Evolutionary conservation across 2,888 invertebrate species (phyloP).

Genomic region (Calliphora vomitoria): DNA sequence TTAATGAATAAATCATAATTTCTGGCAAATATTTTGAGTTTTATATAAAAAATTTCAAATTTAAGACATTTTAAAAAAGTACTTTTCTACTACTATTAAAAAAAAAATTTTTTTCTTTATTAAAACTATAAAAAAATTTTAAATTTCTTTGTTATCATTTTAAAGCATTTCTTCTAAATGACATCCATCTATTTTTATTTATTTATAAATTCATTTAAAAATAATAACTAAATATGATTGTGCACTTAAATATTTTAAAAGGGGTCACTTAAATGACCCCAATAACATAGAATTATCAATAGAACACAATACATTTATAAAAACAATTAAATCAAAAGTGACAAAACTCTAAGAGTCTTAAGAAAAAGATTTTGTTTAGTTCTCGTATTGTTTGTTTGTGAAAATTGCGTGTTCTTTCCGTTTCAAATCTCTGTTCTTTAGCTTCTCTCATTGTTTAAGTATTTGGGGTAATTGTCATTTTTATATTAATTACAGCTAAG

Average conservation of each 20-base stretch:
- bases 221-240: too few species aligned
- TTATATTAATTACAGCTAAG: conserved; percentile 80
- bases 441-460: conserved; percentile 75
- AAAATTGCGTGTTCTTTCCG: not conserved
- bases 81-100: too few species aligned
- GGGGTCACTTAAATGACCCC: not conserved
- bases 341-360: not conserved
- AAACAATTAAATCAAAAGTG: conserved; percentile 6
- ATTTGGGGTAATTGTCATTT: conserved; percentile 82
- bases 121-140: too few species aligned
- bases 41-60: too few species aligned
- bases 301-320: not conserved
- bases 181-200: too few species aligned
- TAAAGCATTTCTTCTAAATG: too few species aligned
- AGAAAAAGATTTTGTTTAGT: not conserved
- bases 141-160: too few species aligned
- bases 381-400: not conserved
- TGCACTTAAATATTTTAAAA: not conserved
- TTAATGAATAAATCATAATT: too few species aligned
- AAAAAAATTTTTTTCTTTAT: too few species aligned
- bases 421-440: conserved; percentile 4
- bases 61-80: too few species aligned
- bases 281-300: not conserved
- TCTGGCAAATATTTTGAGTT: too few species aligned
- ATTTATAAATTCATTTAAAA: too few species aligned